Evolutionary conservation across 1,140 invertebrate species (phyloP).

Genomic region (Thaumatotibia leucotreta): DNA sequence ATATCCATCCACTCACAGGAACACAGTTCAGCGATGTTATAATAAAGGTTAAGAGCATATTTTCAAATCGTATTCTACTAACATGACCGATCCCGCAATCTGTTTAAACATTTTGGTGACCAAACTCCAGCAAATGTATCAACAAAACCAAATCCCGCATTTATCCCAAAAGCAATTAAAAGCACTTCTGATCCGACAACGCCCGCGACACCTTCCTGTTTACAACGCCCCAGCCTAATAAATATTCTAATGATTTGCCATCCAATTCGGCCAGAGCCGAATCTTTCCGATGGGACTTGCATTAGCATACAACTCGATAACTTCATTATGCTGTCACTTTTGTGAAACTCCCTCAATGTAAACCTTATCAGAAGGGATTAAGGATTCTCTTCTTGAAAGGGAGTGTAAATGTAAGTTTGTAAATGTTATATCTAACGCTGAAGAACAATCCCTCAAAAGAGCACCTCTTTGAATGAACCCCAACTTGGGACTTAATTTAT

Average conservation of each 20-base stretch:
- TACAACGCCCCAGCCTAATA: slow-evolving; percentile 51
- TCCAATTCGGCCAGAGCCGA: slow-evolving; percentile 52
- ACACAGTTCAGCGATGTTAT: too few species aligned
- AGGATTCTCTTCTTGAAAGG: neutral
- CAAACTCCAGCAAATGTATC: too few species aligned
- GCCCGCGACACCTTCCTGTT: slow-evolving; percentile 22
- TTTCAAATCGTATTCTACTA: too few species aligned
- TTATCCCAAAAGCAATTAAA: slow-evolving; percentile 6
- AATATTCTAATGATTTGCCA: slow-evolving; percentile 63
- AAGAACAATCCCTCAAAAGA: slow-evolving; percentile 50
- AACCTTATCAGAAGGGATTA: slow-evolving; percentile 20
- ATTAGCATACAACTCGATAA: slow-evolving; percentile 49
- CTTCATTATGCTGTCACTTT: slow-evolving; percentile 18
- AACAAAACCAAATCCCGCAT: too few species aligned
- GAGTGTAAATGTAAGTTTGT: slow-evolving; percentile 9
- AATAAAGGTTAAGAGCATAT: too few species aligned
- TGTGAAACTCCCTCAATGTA: slow-evolving; percentile 18
- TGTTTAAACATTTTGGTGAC: too few species aligned
- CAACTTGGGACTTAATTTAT: slow-evolving; percentile 67
- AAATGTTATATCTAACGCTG: slow-evolving; percentile 28
- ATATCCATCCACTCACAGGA: too few species aligned
- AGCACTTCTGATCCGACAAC: neutral
- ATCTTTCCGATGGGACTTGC: slow-evolving; percentile 56
- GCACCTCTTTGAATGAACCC: slow-evolving; percentile 43
- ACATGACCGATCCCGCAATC: too few species aligned